Percentiles rank a stretch among this genome's conserved stretches.
These are phyloP conservation scores for Nycticryphes semicollaris DNA, from an alignment of 2,113 vertebrate genomes.

Conservation along the genomic window DNA sequence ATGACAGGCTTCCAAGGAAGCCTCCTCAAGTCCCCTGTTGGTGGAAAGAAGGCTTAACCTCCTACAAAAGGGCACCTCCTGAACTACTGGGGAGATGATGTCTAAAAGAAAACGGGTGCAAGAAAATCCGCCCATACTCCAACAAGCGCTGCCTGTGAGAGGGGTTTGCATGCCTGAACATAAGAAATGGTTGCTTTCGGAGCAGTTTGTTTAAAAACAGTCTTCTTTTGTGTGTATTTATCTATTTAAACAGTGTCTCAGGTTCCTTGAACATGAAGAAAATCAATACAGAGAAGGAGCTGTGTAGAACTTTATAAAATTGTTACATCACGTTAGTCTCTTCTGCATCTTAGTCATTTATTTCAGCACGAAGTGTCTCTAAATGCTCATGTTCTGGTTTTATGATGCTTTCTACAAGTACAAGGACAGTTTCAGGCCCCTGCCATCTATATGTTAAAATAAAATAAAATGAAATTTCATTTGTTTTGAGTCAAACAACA, in stretches of 20 bases:
- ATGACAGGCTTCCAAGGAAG: constrained; percentile 33
- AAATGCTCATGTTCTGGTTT: neutral
- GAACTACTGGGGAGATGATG: neutral
- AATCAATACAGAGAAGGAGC: neutral
- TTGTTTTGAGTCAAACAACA: neutral
- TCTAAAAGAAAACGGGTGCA: neutral
- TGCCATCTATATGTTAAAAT: neutral
- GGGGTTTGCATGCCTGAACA: neutral
- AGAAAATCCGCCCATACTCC: neutral
- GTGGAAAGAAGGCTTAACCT: constrained; percentile 10
- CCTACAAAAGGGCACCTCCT: neutral
- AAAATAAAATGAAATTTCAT: neutral
- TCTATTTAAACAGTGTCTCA: neutral
- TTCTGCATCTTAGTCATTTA: neutral
- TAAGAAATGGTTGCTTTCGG: neutral
- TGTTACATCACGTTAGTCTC: neutral
- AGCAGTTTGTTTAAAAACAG: neutral
- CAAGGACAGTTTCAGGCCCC: neutral
- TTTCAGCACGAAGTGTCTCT: neutral
- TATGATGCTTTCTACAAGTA: neutral
- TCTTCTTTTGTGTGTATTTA: neutral
- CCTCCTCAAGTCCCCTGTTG: neutral
- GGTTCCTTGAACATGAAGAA: neutral
- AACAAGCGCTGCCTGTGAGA: neutral
- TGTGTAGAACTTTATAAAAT: neutral